Evolutionary conservation across 2,888 invertebrate genomes (phyloP), one percentile per base, ranked within the genome.

Genomic region (Euproctis similis): DNA sequence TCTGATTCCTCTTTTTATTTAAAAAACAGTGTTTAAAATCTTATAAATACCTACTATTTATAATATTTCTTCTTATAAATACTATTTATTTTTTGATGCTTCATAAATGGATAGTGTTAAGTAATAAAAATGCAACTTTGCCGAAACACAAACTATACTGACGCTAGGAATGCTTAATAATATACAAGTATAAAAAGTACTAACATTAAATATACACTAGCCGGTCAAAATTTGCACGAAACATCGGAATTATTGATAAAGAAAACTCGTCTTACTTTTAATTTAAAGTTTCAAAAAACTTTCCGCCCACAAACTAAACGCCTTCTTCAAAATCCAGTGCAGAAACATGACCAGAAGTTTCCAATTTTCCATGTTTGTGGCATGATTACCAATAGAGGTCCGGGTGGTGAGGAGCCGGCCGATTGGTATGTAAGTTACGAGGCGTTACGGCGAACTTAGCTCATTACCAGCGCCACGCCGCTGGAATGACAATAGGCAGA

Each of bases 351-450:
- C 65, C 63, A 56, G 42, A 69, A 72, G 57, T 74, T 71, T 65
- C 44, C 50, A 61, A 58, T 67, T 69, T 64, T 66, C 50, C 59
- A 62, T 73, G 69, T 72, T 63, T 70, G 66, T 56, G 66, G 59
- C 54, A 66, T 70, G 72, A 69, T 74, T 77, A 74, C 68, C 66
- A 71, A 77, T 68, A 62, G 59, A 53, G 38, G 45, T 38, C n/a
- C 42, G 42, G 42, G 42, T 39, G 53, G 52, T 51, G 48, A 53
- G 53, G 47, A 56, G 48, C 56, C 49, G 31, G 57, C 59, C 71
- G 71, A 80, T 81, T 78, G 78, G 77, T 81, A 81, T 81, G 82
- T 81, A 82, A 77, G 82, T 78, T 73, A 72, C 73, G 72, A 60
- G 71, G 70, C 71, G 71, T 77, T 75, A 78, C 77, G 61, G 73